Evolutionary conservation across 2,888 invertebrate genomes (phyloP), one percentile per base, ranked within the genome.

Genomic region (Agonopterix arenella): DNA sequence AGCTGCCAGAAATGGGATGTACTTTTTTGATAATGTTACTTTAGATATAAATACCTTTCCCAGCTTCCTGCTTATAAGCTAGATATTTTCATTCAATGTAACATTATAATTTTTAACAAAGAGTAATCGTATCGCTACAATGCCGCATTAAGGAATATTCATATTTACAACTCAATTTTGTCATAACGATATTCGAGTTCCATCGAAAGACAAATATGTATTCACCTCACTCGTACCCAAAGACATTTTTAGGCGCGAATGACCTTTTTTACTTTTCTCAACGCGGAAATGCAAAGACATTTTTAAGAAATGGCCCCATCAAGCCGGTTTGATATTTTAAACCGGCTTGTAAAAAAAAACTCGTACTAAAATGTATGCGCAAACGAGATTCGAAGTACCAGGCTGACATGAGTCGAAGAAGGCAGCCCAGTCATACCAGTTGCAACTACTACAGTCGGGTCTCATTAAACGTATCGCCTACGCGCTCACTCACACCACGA

Each of bases 261-360:
- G 77, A 77, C 69, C 74, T 74, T 79, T 80, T 81, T 80, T 79
- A 77, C 69, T 80, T 83, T 83, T 81, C 73, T 72, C 66, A 73
- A 84, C 70, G 79, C 82, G 88, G 86, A 88, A 88, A 88, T 81
- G 83, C 79, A 80, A 81, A 80, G 80, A 76, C 68, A 73, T 70
- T 80, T 82, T 82, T 75, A 79, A 80, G 74, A 80, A 79, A 78
- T 73, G 72, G 70, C 64, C 80, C 61, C 55, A 80, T 79, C 79
- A 66, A 79, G 75, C 86, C 76, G 83, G 85, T 85, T 81, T 65
- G 59, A 73, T 83, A 80, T 83, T 84, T 84, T 82, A 76, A 76
- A 78, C 72, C 11, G 11, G 43, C 4, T 61, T 69, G 62, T 58
- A 64, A 72, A 76, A 83, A 73, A 83, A 81, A 84, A 80, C 76